Base-by-base conservation (phyloP, 2,113 vertebrate species). In the Rostratula benghalensis region DNA sequence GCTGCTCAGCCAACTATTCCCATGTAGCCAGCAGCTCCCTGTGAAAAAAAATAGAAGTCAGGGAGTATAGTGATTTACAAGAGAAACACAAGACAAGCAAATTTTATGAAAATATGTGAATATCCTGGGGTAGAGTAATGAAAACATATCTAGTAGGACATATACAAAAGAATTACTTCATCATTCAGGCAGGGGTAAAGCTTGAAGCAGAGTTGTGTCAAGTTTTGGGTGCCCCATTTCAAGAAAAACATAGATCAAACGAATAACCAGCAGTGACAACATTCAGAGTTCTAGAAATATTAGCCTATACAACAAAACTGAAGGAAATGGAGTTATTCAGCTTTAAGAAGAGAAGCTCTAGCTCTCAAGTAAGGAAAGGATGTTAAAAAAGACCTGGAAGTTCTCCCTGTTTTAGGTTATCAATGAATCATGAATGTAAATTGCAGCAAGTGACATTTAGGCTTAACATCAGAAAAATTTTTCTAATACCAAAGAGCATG, bases 251-350 rank as follows among this genome's bases (percentile, higher is more conserved):
- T 71, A 31, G 6, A 90, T 54, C 56, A 67, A 56, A 69, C 12
- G 25, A 81, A 54, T 65, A 82, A 82, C 21, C 9, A 48, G 15
- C 28, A 48, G 25, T 35, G 23, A 14, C 14, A 59, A 27, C 9
- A 67, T 31, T 39, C 6, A 15, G 51, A 77, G 15, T 19, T 50
- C 7, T 75, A 8, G 25, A 60, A 83, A 57, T 53, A 68, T 10
- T 0, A 0, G 3, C 4, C 30, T 64, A 4, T n/a, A 21, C 3
- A 45, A 35, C 18, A 90, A 70, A 88, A 46, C 6, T 3, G n/a
- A 79, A 82, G 16, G 10, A 79, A 51, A 35, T 31, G 12, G 5
- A 18, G 4, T n/a, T 64, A 17, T 88, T 71, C n/a, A 43, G 22
- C 67, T 78, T 54, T 28, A 68, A 31, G 33, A 91, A 35, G 65